Percentiles rank a stretch among this genome's conserved stretches.
Evolutionary conservation across 2,888 invertebrate species (phyloP).

Genomic region (Druceiella hillmani): DNA sequence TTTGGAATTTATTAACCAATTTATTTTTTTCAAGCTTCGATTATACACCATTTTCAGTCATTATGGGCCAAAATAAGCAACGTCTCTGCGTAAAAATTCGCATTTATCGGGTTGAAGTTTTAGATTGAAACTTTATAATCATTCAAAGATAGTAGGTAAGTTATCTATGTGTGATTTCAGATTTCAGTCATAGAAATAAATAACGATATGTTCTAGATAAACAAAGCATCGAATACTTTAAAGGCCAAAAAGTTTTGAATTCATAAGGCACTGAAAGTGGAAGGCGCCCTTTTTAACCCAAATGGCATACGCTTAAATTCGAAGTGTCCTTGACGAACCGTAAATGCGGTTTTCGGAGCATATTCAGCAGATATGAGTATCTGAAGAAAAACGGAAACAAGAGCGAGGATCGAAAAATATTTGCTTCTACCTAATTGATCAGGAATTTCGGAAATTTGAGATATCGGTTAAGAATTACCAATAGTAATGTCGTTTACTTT

Average conservation of each 20-base stretch:
- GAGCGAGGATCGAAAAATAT: constrained; percentile 23
- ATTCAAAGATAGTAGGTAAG: no score
- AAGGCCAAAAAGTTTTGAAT: constrained; percentile 25
- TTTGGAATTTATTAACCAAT: constrained; percentile 19
- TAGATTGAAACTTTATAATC: neutral
- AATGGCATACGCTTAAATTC: constrained; percentile 29
- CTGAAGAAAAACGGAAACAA: constrained; percentile 26
- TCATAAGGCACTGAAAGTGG: constrained; percentile 30
- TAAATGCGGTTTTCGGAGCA: constrained; percentile 27
- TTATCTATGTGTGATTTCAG: constrained; percentile 24
- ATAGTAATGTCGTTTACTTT: constrained; percentile 22
- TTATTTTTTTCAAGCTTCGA: constrained; percentile 25
- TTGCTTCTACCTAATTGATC: constrained; percentile 21
- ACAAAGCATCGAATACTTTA: constrained; percentile 18
- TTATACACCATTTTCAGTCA: constrained; percentile 23
- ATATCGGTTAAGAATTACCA: constrained; percentile 24
- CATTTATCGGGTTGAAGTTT: constrained; percentile 3
- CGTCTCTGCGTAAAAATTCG: constrained; percentile 1
- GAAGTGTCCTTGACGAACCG: constrained; percentile 25
- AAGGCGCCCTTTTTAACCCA: constrained; percentile 28
- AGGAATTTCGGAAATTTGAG: constrained; percentile 23
- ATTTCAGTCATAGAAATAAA: constrained; percentile 19
- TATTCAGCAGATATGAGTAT: constrained; percentile 23
- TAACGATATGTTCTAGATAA: constrained; percentile 27
- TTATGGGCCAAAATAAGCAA: constrained; percentile 27